Base-by-base conservation (phyloP, 2,888 invertebrate genomes). In the Dendrolimus pini region DNA sequence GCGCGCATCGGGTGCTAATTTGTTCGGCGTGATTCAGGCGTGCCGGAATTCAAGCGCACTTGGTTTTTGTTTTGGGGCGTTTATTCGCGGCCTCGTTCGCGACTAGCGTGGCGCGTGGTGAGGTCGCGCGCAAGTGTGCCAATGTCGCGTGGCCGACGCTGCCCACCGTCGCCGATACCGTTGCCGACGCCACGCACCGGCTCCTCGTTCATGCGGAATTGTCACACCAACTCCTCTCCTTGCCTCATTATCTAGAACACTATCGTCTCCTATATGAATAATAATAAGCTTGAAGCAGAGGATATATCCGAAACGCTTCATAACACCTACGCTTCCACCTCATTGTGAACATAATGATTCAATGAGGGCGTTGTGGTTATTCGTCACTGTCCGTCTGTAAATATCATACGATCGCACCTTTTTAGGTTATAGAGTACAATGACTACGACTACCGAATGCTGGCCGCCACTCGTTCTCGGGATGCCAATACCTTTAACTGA, bases 61-160 rank as follows among this genome's bases (percentile, higher is more conserved):
- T 78, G 77, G 74, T 76, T 77, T 77, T 83, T 70, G 77, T 85
- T 87, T 86, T 85, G 85, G 85, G 85, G 82, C 86, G 81, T 85
- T 83, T 81, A 82, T 75, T 75, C 70, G 78, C 78, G 89, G 78
- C 89, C 89, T 89, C 89, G 87, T 75, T 78, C 79, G 80, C 78
- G 80, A 75, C 69, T 73, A 74, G 73, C 75, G 69, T 65, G 62
- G 74, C 74, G 72, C 59, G 47, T 73, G 76, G 70, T 78, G 79
- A 83, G 89, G 89, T 86, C 89, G 85, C 77, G 78, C 80, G 77
- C 83, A 89, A 89, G 80, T 88, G 85, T 89, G 89, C 89, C 90
- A 89, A 89, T 89, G 89, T 90, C 89, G 79, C 78, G 70, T 63
- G 69, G 71, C 67, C 78, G 80, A 75, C 67, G 71, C 71, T 56